These are phyloP conservation scores for Myotis myotis DNA, from an alignment of 2,797 vertebrate genomes.

Conservation along the genomic window DNA sequence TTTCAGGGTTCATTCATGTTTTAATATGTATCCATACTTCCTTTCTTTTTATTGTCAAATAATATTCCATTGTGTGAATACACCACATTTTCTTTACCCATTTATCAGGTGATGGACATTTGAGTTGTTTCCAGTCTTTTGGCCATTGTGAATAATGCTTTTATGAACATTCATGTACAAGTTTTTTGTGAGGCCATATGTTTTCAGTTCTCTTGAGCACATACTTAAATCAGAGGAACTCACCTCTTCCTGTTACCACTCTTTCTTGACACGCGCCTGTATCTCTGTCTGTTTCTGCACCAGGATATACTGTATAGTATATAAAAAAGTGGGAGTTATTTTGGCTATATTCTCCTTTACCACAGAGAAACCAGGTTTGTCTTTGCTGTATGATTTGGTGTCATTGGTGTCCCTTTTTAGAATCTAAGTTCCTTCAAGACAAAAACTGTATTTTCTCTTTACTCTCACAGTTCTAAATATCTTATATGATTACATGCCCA, in stretches of 20 bases:
- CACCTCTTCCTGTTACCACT: neutral
- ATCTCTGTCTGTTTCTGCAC: neutral
- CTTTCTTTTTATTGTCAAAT: neutral
- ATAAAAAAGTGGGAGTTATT: neutral
- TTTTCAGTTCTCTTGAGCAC: neutral
- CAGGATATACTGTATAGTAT: neutral
- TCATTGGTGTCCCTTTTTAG: neutral
- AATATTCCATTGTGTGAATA: neutral
- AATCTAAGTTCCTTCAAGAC: neutral
- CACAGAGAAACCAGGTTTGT: neutral
- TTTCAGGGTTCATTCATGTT: neutral
- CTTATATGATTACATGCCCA: neutral
- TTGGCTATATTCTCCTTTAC: neutral
- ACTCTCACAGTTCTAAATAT: neutral
- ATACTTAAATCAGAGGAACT: neutral
- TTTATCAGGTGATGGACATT: neutral
- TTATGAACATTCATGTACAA: neutral
- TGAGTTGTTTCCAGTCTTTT: neutral
- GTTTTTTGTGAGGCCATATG: neutral
- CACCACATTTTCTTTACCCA: neutral
- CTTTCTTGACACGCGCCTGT: neutral
- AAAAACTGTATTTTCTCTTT: neutral
- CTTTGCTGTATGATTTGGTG: neutral
- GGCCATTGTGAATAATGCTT: neutral
- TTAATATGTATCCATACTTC: neutral